phyloP scores from a whole-genome alignment of 2,113 vertebrate species.

The Hypocryptadius cinnamomeus region DNA sequence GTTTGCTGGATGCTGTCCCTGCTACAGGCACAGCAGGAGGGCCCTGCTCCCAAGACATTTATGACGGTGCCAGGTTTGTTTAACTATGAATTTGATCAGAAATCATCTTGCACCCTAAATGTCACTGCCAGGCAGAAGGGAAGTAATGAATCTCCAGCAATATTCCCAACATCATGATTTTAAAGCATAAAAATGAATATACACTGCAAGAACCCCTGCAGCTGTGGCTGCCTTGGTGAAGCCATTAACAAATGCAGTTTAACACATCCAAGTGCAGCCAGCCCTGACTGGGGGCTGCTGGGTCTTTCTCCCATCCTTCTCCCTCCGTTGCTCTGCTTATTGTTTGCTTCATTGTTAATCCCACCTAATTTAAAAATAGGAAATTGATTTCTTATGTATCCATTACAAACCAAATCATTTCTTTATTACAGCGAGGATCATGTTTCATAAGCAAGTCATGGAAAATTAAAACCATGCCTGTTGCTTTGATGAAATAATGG shows the following conservation, averaged over 20 bases:
- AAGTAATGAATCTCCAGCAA: background rate
- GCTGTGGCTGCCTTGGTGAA: conserved; percentile 6
- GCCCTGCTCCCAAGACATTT: background rate
- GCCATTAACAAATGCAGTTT: conserved; percentile 5
- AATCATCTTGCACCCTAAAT: background rate
- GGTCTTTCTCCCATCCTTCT: background rate
- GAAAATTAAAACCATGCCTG: conserved; percentile 58
- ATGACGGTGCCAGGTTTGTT: background rate
- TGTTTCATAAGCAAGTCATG: conserved; percentile 52
- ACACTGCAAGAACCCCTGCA: background rate
- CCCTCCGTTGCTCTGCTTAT: background rate
- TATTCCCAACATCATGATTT: background rate
- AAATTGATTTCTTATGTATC: conserved; percentile 63
- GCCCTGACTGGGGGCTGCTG: background rate
- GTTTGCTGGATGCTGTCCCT: background rate
- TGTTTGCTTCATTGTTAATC: conserved; percentile 54
- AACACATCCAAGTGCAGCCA: background rate
- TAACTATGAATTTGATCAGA: background rate
- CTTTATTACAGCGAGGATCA: conserved; percentile 43
- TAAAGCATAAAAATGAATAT: background rate
- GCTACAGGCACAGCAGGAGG: background rate
- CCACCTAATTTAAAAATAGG: conserved; percentile 55
- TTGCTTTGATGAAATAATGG: conserved; percentile 56
- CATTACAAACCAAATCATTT: conserved; percentile 53
- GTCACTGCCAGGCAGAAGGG: background rate